A percentile compares a stretch with the other conserved stretches of the same genome.
Evolutionary conservation across 2,888 invertebrate genomes (phyloP).

Genomic region (Dolichomitus sp.): DNA sequence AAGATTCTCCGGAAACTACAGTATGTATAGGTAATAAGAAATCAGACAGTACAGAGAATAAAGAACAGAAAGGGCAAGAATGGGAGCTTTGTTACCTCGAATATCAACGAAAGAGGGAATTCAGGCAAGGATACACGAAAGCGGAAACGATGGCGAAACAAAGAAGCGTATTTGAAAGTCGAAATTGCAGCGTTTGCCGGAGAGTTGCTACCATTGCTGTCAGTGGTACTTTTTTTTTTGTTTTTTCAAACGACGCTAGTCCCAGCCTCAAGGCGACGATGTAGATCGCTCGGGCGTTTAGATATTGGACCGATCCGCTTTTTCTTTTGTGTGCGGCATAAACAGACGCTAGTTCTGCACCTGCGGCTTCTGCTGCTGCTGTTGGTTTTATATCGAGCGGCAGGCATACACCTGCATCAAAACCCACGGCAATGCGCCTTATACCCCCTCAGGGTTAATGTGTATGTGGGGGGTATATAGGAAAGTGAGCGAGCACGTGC

Average conservation of each 20-base stretch:
- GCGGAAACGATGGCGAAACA: background rate
- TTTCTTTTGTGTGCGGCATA: constrained; percentile 60
- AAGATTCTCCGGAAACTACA: background rate
- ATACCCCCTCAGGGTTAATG: constrained; percentile 63
- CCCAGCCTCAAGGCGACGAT: constrained; percentile 26
- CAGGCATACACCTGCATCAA: constrained; percentile 37
- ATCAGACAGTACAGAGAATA: background rate
- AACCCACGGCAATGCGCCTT: constrained; percentile 66
- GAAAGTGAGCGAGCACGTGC: constrained; percentile 60
- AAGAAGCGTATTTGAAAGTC: constrained; percentile 16
- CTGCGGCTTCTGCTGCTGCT: constrained; percentile 55
- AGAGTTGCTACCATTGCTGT: constrained; percentile 25
- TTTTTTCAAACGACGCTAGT: constrained; percentile 30
- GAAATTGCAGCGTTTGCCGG: constrained; percentile 35
- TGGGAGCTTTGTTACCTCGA: background rate
- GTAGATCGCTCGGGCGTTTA: constrained; percentile 58
- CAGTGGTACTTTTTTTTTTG: constrained; percentile 19
- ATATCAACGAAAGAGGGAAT: background rate
- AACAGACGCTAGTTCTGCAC: constrained; percentile 61
- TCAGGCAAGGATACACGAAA: background rate
- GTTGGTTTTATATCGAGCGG: constrained; percentile 62
- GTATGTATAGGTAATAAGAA: background rate
- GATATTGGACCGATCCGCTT: constrained; percentile 60
- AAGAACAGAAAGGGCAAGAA: background rate
- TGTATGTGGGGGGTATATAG: constrained; percentile 14